These are phyloP conservation scores for Euleptes europaea DNA, from an alignment of 2,113 vertebrate genomes.

Conservation along the genomic window DNA sequence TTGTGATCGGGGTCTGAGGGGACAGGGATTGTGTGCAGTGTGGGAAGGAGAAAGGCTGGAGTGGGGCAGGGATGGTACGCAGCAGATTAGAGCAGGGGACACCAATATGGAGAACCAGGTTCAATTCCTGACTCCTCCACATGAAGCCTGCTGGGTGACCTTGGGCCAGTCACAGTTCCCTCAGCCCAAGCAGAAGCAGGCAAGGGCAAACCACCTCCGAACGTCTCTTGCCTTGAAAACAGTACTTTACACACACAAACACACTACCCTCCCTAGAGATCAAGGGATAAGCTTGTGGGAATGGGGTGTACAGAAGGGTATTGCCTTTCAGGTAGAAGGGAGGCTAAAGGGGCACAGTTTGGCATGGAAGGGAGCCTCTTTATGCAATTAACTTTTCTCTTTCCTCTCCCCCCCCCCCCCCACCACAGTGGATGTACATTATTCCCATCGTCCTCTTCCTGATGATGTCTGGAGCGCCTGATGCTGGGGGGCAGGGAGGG, in stretches of 20 bases:
- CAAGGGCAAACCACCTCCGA: no score
- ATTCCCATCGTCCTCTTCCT: slow-evolving; percentile 92
- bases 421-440: slow-evolving; percentile 96
- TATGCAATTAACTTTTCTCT: neutral
- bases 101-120: no score
- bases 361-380: no score
- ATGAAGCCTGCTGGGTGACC: no score
- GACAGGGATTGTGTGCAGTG: neutral
- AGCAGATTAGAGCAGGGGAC: neutral
- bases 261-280: neutral
- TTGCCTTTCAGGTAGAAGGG: no score
- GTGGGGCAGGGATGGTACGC: no score
- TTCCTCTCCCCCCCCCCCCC: no score
- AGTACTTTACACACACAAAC: no score
- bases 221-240: no score
- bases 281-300: neutral
- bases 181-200: no score
- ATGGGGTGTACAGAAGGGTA: neutral
- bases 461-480: slow-evolving; percentile 94
- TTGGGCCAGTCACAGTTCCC: no score
- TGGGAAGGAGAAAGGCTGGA: neutral
- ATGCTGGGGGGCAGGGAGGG: slow-evolving; percentile 86
- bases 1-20: neutral
- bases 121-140: no score
- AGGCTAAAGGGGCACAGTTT: neutral